Percentiles rank a stretch among this genome's conserved stretches.
Conservation (phyloP, 2,888 invertebrate species). For the Himalopsyche japonica region DNA sequence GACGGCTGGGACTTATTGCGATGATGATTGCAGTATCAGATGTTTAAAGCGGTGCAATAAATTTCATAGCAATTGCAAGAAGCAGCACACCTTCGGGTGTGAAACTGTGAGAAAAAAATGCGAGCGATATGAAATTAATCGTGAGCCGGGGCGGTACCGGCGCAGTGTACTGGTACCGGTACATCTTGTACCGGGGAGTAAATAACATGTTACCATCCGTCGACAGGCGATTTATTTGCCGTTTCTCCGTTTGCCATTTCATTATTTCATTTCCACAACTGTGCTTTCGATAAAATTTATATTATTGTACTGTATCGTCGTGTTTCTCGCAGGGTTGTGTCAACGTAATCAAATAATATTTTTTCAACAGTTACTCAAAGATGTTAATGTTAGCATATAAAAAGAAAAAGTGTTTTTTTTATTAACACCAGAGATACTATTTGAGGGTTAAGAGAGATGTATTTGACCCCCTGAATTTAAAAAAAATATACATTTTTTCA, state of each 20-base stretch:
- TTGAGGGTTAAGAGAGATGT: too few species aligned
- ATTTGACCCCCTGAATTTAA: too few species aligned
- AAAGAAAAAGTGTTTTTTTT: too few species aligned
- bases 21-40: too few species aligned
- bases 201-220: background rate
- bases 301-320: background rate
- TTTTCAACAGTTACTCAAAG: too few species aligned
- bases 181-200: background rate
- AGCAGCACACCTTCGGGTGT: background rate
- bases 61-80: background rate
- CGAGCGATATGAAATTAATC: background rate
- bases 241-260: background rate
- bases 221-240: constrained; percentile 1
- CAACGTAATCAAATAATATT: background rate
- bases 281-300: background rate
- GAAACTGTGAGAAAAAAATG: background rate
- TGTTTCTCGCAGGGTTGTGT: background rate
- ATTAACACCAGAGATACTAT: too few species aligned
- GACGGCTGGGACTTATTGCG: too few species aligned
- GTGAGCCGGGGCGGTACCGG: background rate
- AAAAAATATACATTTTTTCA: too few species aligned
- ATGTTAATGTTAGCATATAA: too few species aligned
- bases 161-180: background rate
- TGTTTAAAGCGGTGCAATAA: background rate
- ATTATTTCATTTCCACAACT: background rate